Conservation (phyloP, 2,113 vertebrate species). For the Prunella fulvescens region DNA sequence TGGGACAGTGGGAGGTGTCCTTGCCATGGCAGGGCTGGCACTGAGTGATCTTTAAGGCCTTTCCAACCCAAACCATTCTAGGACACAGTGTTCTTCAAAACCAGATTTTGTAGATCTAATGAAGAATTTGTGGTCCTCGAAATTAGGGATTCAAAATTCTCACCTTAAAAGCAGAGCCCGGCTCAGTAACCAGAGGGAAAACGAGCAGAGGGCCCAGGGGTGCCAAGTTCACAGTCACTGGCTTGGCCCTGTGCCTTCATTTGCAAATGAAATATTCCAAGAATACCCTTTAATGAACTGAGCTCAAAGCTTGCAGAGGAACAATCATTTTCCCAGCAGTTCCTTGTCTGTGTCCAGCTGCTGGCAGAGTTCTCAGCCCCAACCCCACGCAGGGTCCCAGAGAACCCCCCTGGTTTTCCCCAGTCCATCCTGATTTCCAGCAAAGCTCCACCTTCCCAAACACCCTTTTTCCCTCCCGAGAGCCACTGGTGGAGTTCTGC, state of each 20-base stretch:
- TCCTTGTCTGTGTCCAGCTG: neutral
- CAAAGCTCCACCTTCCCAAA: neutral
- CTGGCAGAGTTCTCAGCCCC: neutral
- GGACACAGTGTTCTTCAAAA: neutral
- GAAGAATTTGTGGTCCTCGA: neutral
- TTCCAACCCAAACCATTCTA: neutral
- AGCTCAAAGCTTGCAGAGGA: conserved; percentile 2
- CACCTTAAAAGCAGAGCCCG: neutral
- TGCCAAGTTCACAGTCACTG: neutral
- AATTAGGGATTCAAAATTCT: neutral
- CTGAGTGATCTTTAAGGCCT: rapidly evolving
- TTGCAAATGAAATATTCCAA: neutral
- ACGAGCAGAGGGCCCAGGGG: neutral
- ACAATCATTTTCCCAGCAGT: neutral
- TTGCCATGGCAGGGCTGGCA: neutral
- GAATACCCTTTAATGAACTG: conserved; percentile 9
- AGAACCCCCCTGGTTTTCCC: neutral
- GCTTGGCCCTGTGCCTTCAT: neutral
- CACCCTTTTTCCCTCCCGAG: neutral
- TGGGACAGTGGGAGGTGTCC: neutral
- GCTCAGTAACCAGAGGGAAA: neutral
- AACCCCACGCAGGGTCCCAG: rapidly evolving
- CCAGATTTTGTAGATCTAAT: neutral
- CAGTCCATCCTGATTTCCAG: neutral
- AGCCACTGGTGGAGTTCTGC: neutral